These are phyloP conservation scores for Ataeniobius toweri DNA, from an alignment of 2,797 vertebrate species.

Conservation along the genomic window DNA sequence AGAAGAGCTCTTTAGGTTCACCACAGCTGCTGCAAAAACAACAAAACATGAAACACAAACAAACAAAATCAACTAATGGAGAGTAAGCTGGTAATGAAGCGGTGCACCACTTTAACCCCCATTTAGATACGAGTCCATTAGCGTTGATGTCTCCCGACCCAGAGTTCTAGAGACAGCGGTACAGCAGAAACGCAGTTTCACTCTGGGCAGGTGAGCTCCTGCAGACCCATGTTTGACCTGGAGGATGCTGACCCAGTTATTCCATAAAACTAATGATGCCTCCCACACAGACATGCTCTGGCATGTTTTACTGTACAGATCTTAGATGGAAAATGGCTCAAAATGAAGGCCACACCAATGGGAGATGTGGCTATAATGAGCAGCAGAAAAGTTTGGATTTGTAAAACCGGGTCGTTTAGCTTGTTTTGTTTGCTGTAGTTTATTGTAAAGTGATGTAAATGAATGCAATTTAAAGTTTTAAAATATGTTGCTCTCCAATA, in stretches of 20 bases:
- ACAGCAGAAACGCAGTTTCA: not conserved
- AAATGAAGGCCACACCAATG: not conserved
- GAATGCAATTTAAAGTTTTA: conserved; percentile 9
- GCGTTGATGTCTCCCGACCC: conserved; percentile 41
- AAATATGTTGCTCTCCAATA: conserved; percentile 67
- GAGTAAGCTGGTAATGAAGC: conserved; percentile 36
- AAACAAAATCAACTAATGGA: conserved; percentile 27
- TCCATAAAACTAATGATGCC: conserved; percentile 16
- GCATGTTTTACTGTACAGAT: conserved; percentile 17
- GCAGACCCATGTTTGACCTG: conserved; percentile 11
- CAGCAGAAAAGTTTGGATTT: conserved; percentile 9
- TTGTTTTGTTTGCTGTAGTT: conserved; percentile 17
- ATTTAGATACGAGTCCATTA: conserved; percentile 38
- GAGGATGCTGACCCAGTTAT: conserved; percentile 41
- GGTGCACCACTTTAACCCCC: conserved; percentile 18
- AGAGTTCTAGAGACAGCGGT: conserved; percentile 17
- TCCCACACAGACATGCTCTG: conserved; percentile 6
- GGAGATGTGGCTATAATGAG: conserved; percentile 26
- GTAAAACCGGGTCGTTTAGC: conserved; percentile 23
- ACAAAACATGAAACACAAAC: conserved; percentile 21
- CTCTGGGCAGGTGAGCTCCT: conserved; percentile 16
- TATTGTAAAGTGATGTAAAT: not conserved
- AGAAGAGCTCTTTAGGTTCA: conserved; percentile 29
- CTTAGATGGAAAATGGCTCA: conserved; percentile 8
- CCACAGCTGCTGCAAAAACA: conserved; percentile 34